Percentiles rank a stretch among this genome's conserved stretches.
Evolutionary conservation across 2,888 invertebrate species (phyloP).

Genomic region (Rambutsinella grinnellia): DNA sequence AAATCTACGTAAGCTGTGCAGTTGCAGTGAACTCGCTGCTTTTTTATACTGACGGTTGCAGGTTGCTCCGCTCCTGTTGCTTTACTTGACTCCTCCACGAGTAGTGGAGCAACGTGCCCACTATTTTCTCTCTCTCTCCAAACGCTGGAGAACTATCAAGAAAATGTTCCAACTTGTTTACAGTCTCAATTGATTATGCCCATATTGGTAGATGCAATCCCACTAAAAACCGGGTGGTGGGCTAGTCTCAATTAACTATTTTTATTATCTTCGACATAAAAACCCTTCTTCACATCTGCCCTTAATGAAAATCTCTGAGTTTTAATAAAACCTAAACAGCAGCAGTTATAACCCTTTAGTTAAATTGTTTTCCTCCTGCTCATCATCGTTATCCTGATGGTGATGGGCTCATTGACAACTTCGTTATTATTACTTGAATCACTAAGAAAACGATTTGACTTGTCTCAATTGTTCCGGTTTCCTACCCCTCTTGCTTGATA

Average conservation of each 20-base stretch:
- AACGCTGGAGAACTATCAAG: not conserved
- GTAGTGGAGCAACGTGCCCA: not conserved
- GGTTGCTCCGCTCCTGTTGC: slow-evolving; percentile 49
- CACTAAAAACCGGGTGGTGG: not conserved
- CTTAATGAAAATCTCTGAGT: not conserved
- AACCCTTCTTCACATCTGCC: not conserved
- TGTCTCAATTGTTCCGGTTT: slow-evolving; percentile 46
- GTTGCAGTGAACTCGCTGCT: not conserved
- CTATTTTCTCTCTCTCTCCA: not conserved
- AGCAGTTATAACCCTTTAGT: not conserved
- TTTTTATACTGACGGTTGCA: too few relatives aligned
- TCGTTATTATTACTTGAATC: not conserved
- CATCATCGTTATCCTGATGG: not conserved
- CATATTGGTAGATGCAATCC: too few relatives aligned
- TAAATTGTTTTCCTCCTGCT: not conserved
- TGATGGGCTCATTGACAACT: slow-evolving; percentile 30
- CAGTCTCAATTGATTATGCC: too few relatives aligned
- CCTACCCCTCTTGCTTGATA: slow-evolving; percentile 39
- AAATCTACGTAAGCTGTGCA: too few relatives aligned
- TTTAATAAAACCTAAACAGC: not conserved
- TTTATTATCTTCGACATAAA: not conserved
- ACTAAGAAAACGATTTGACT: not conserved
- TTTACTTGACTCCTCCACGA: slow-evolving; percentile 13
- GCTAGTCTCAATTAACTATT: too few relatives aligned
- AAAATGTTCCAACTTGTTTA: not conserved